phyloP scores from a whole-genome alignment of 2,888 invertebrate species.

The Leptinotarsa peninsularis region DNA sequence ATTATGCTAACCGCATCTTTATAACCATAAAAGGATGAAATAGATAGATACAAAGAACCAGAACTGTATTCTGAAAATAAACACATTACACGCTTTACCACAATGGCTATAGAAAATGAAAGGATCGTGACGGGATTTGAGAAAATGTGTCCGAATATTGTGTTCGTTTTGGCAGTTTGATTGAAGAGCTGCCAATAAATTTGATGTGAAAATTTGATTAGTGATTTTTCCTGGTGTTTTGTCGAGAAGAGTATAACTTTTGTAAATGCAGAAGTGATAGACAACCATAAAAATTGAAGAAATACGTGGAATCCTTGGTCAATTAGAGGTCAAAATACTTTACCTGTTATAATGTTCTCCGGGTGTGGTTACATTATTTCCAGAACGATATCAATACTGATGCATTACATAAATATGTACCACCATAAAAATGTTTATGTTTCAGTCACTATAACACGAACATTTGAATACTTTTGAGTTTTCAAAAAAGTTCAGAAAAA shows the following conservation, averaged over 20 bases:
- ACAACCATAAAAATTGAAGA: not conserved
- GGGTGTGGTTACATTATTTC: too few species aligned
- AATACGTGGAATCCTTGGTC: too few species aligned
- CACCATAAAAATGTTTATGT: too few species aligned
- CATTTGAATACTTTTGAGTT: too few species aligned
- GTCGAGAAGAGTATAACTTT: not conserved
- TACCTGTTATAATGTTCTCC: not conserved
- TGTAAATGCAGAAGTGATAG: not conserved
- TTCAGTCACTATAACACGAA: too few species aligned
- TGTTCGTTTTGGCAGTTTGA: not conserved
- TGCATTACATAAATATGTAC: too few species aligned
- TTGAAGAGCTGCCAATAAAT: conserved; percentile 3
- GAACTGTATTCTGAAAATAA: not conserved
- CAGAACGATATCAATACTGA: too few species aligned
- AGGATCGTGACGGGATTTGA: conserved; percentile 8
- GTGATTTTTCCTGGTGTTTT: not conserved
- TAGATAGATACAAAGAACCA: not conserved
- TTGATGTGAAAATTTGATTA: not conserved
- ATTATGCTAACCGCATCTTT: not conserved
- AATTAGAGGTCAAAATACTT: not conserved
- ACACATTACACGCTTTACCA: conserved; percentile 24
- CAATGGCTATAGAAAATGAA: conserved; percentile 5
- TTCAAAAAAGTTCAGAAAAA: too few species aligned
- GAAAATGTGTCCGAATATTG: not conserved
- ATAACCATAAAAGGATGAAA: not conserved